phyloP scores from a whole-genome alignment of 92 coral and sea anemone genomes.

The Parazoanthus darwini region DNA sequence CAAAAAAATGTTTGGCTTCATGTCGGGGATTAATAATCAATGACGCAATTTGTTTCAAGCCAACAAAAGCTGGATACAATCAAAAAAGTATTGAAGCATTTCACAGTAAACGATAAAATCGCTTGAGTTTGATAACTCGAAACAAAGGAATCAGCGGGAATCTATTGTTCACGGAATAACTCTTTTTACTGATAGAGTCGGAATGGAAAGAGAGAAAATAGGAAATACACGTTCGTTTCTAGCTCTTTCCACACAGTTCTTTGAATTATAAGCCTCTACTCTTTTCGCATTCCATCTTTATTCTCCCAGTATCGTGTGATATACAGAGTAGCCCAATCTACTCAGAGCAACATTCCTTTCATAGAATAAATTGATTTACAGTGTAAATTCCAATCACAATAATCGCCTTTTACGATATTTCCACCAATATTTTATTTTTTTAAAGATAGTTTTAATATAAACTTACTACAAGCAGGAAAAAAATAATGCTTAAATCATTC shows the following conservation, averaged over 20 bases:
- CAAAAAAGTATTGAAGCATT: too few species aligned
- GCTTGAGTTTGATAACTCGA: neutral
- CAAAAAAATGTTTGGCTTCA: neutral
- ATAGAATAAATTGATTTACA: neutral
- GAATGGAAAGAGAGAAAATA: too few species aligned
- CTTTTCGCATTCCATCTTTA: neutral
- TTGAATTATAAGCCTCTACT: neutral
- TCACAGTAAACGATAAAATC: neutral
- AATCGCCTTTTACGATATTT: neutral
- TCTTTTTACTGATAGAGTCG: too few species aligned
- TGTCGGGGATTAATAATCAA: neutral
- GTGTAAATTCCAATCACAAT: neutral
- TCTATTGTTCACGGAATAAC: neutral
- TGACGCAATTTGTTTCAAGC: neutral
- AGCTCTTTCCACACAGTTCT: neutral
- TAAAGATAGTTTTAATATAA: too few species aligned
- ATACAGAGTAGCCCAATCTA: neutral
- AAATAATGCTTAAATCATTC: too few species aligned
- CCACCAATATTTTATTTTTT: neutral
- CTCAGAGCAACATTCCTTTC: neutral
- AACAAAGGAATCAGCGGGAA: neutral
- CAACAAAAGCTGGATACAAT: too few species aligned
- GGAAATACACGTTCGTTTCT: neutral
- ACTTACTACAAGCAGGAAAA: neutral
- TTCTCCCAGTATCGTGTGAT: neutral